Evolutionary conservation across 2,888 invertebrate species (phyloP).

Genomic region (Cerceris ruficornis): DNA sequence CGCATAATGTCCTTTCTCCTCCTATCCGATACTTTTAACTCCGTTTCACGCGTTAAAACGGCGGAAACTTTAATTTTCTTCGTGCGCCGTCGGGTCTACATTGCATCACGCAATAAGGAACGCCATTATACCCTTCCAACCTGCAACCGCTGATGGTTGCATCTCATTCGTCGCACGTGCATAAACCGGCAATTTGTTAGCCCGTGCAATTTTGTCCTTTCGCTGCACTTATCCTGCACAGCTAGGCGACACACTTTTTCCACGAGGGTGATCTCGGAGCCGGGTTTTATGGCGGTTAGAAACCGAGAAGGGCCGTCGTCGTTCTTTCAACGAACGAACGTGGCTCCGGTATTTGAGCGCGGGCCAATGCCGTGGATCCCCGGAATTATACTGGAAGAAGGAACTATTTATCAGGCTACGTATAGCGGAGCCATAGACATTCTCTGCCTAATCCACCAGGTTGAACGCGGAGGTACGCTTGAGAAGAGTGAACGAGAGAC

Average conservation of each 20-base stretch:
- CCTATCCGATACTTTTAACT: too few relatives aligned
- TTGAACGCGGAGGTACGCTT: background rate
- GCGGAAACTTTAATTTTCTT: too few relatives aligned
- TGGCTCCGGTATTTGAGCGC: constrained; percentile 4
- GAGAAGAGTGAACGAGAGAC: too few relatives aligned
- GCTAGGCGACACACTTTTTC: constrained; percentile 25
- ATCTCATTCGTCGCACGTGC: constrained; percentile 27
- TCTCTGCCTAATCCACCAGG: constrained; percentile 63
- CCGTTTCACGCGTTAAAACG: too few relatives aligned
- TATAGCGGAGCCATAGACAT: constrained; percentile 55
- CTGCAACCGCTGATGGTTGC: constrained; percentile 4
- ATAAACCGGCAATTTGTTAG: constrained; percentile 58
- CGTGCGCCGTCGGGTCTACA: background rate
- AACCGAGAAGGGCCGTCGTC: background rate
- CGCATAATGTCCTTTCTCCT: too few relatives aligned
- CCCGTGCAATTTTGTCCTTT: constrained; percentile 31
- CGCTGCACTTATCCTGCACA: constrained; percentile 20
- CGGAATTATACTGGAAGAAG: constrained; percentile 63
- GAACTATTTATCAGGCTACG: constrained; percentile 69
- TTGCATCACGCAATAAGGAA: constrained; percentile 31
- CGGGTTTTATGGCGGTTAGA: background rate
- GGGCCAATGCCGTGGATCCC: constrained; percentile 37
- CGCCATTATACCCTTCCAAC: constrained; percentile 13
- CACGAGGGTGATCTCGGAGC: constrained; percentile 1
- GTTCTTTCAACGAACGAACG: constrained; percentile 26